Evolutionary conservation across 2,797 vertebrate species (phyloP).

Genomic region (Propithecus deckenii): DNA sequence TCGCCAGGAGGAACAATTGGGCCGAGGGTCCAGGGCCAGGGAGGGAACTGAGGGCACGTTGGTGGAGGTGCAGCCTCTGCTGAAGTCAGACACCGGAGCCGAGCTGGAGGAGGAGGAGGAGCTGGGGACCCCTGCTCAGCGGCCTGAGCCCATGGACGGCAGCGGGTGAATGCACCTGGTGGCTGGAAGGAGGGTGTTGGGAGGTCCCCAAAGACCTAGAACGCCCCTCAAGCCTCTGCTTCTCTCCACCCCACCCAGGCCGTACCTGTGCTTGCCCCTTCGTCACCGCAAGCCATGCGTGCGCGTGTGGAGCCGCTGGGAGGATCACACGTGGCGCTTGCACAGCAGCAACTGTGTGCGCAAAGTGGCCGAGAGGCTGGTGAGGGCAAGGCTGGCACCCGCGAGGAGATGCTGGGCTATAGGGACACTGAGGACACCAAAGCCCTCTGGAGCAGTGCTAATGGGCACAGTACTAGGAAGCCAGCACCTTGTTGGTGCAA

Average conservation of each 20-base stretch:
- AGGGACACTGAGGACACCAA: conserved; percentile 85
- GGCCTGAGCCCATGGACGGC: conserved; percentile 88
- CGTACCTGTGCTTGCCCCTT: conserved; percentile 91
- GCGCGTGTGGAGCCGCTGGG: conserved; percentile 92
- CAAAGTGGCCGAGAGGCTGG: conserved; percentile 89
- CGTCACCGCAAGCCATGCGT: conserved; percentile 90
- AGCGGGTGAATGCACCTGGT: conserved; percentile 85
- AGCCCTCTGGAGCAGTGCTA: conserved; percentile 66
- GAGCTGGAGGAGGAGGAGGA: conserved; percentile 70
- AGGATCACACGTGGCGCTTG: conserved; percentile 94
- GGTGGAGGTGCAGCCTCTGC: conserved; percentile 79
- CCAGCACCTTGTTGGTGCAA: background rate
- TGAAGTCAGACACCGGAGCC: conserved; percentile 77
- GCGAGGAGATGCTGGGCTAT: conserved; percentile 86
- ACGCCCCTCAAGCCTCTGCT: fast-evolving
- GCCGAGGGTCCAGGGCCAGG: background rate
- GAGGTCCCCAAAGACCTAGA: background rate
- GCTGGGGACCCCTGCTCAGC: conserved; percentile 86
- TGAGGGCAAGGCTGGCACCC: conserved; percentile 81
- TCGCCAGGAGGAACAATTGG: conserved; percentile 5
- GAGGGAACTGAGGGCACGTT: conserved; percentile 75
- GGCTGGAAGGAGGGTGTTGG: background rate
- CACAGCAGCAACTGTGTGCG: conserved; percentile 91
- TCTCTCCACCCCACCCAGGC: conserved; percentile 82
- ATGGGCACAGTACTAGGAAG: background rate